Base-by-base conservation (phyloP, 2,888 invertebrate genomes). In the Gerris lacustris region DNA sequence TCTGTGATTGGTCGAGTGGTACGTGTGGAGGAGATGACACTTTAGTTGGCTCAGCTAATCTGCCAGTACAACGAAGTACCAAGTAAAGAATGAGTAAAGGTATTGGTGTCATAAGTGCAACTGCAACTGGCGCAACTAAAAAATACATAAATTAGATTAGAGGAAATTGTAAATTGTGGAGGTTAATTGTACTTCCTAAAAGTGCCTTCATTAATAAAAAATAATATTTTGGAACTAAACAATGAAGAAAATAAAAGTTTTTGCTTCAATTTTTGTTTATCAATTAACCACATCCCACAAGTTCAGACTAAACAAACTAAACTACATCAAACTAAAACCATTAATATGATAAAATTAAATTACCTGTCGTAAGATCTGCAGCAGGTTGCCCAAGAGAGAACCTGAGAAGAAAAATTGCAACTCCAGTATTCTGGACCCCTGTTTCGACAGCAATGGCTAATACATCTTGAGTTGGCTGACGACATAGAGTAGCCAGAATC, bases 361-460 rank as follows among this genome's bases (percentile, higher is more conserved):
- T 80, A 89, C 90, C 88, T 66, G 94, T 92, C 5, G 95, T 92
- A 66, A 96, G 83, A 82, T 96, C 95, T 0, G 91, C 92, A 75
- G 90, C 89, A 0, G 96, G 96, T 77, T 93, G 91, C 0, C 86
- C 86, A 72, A 96, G 83, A 5, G 92, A 87, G 78, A 92, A 88
- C 71, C 90, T 82, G 70, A 96, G 82, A 76, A 96, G 83, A 80
- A 96, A 92, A 77, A 96, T 95, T 0, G 95, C 86, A 74, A 96
- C 88, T 66, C 94, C 95, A 0, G 95, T 94, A 82, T 96, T 96
- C 82, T 96, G 95, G 70, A 96, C 88, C 69, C 96, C 94, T 6
- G 93, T 92, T 83, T 96, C 96, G 68, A 96, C 89, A 67, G 92
- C 89, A 77, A 96, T 94, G 6, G 96, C 93, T n/a, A 92, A 81